phyloP scores from a whole-genome alignment of 2,113 vertebrate genomes.

The Microcebus murinus region DNA sequence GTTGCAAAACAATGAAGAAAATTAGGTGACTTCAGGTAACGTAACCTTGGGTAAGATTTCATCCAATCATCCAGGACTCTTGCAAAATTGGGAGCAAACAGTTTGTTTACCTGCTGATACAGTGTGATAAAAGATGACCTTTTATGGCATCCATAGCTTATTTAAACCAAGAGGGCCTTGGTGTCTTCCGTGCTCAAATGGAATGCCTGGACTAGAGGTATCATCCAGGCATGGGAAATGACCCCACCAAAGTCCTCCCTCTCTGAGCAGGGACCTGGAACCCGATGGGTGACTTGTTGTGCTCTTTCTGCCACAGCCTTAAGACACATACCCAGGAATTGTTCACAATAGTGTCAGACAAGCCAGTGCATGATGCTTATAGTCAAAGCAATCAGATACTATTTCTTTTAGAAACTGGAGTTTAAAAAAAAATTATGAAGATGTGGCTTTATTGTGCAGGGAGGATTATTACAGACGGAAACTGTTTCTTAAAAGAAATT shows the following conservation, averaged over 20 bases:
- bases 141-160: neutral
- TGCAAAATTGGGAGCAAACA: neutral
- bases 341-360: neutral
- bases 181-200: neutral
- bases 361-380: neutral
- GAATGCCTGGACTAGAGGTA: neutral
- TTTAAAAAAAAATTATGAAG: neutral
- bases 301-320: neutral
- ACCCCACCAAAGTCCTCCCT: neutral
- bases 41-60: neutral
- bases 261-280: neutral
- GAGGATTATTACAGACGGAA: neutral
- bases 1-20: neutral
- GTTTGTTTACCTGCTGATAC: neutral
- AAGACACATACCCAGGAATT: neutral
- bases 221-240: neutral
- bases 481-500: neutral
- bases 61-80: neutral
- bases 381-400: neutral
- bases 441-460: neutral
- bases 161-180: neutral
- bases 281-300: fast-evolving
- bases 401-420: slow-evolving; percentile 1
- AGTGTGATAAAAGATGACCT: neutral
- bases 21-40: neutral